These are phyloP conservation scores for Chymomyza fuscimana DNA, from an alignment of 2,888 invertebrate genomes.

Conservation along the genomic window DNA sequence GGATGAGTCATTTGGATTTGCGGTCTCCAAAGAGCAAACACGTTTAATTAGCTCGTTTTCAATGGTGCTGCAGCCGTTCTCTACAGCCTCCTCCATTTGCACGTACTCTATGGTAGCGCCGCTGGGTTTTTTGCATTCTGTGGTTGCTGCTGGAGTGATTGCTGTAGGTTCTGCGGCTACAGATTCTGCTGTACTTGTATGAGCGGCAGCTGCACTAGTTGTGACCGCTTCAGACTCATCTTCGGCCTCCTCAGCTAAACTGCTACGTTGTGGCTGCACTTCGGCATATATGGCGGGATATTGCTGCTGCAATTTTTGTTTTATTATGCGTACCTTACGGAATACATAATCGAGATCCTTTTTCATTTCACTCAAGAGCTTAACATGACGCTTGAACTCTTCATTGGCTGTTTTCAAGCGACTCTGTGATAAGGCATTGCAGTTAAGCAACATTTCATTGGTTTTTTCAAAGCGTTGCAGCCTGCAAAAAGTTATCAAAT, in stretches of 20 bases:
- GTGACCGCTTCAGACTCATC: constrained; percentile 75
- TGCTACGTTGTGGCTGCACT: constrained; percentile 80
- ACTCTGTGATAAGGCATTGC: constrained; percentile 94
- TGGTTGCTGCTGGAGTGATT: constrained; percentile 76
- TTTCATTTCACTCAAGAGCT: constrained; percentile 92
- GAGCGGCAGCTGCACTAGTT: not conserved
- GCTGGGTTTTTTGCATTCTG: constrained; percentile 45
- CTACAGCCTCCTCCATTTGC: constrained; percentile 79
- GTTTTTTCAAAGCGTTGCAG: constrained; percentile 98
- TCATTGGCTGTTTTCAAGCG: constrained; percentile 91
- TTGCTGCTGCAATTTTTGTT: constrained; percentile 88
- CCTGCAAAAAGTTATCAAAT: constrained; percentile 81
- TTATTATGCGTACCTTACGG: constrained; percentile 91
- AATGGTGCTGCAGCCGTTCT: constrained; percentile 77
- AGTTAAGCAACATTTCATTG: constrained; percentile 98
- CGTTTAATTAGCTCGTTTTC: constrained; percentile 78
- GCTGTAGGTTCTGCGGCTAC: constrained; percentile 56
- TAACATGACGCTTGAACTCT: constrained; percentile 95
- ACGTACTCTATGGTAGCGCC: constrained; percentile 79
- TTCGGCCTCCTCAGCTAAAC: constrained; percentile 81
- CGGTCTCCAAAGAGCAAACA: constrained; percentile 83
- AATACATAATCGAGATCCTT: constrained; percentile 97
- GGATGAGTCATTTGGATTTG: constrained; percentile 84
- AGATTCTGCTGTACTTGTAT: not conserved
- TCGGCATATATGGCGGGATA: constrained; percentile 85